Evolutionary conservation across 92 coral and sea anemone species (phyloP).

Genomic region (Palythoa grandiflora): DNA sequence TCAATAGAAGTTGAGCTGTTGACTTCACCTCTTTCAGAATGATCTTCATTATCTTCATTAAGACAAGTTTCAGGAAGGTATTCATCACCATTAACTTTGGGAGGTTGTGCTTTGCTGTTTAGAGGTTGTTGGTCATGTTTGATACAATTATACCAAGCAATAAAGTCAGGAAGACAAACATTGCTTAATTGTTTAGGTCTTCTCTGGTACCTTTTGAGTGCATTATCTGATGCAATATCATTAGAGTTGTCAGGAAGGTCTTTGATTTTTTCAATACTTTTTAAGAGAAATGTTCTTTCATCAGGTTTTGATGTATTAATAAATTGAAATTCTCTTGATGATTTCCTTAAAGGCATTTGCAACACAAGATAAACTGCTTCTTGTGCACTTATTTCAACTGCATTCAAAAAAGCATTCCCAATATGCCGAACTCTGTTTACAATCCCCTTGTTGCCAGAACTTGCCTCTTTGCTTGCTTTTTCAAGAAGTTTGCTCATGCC

Average conservation of each 20-base stretch:
- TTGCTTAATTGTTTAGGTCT: neutral
- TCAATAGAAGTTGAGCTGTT: neutral
- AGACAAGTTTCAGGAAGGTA: neutral
- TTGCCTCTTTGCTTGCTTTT: neutral
- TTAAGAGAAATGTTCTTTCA: neutral
- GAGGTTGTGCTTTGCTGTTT: too few species aligned
- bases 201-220: neutral
- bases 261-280: neutral
- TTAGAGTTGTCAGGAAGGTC: neutral
- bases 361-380: neutral
- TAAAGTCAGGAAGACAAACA: neutral
- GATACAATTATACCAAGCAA: too few species aligned
- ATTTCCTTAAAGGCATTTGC: neutral
- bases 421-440: neutral
- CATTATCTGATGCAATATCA: neutral
- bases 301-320: neutral
- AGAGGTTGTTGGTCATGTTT: too few species aligned
- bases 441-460: neutral
- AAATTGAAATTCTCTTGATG: neutral
- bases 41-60: constrained; percentile 47
- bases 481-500: neutral
- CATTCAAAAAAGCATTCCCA: neutral
- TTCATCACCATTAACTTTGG: too few species aligned
- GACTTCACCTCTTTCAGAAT: constrained; percentile 13
- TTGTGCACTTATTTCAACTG: neutral